Percentiles rank a stretch among this genome's conserved stretches.
These are phyloP conservation scores for Planiliza haematocheilus DNA, from an alignment of 2,113 vertebrate species.

Conservation along the genomic window DNA sequence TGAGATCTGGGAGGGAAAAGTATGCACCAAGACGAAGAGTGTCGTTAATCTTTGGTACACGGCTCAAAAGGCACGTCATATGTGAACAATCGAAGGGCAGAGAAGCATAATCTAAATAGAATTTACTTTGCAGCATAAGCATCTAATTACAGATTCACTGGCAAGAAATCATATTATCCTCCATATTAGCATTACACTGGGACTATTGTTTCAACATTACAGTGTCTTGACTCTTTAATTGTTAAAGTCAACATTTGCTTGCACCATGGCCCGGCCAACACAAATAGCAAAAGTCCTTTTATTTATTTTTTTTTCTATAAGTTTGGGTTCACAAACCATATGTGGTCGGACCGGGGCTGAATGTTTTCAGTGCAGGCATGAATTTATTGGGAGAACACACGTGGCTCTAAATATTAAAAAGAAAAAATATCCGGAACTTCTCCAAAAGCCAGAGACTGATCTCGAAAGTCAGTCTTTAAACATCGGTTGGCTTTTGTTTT, in stretches of 20 bases:
- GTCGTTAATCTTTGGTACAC: slow-evolving; percentile 27
- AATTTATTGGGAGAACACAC: slow-evolving; percentile 35
- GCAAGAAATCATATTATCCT: slow-evolving; percentile 1
- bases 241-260: slow-evolving; percentile 36
- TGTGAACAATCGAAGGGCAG: slow-evolving; percentile 24
- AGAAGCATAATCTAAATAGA: slow-evolving; percentile 8
- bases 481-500: slow-evolving; percentile 10
- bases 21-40: slow-evolving; percentile 17
- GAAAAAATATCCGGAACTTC: neutral
- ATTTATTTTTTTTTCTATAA: slow-evolving; percentile 26
- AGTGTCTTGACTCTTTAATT: slow-evolving; percentile 18
- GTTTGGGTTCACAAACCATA: slow-evolving; percentile 24
- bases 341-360: slow-evolving; percentile 31
- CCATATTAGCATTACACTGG: slow-evolving; percentile 14
- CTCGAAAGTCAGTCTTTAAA: slow-evolving; percentile 20
- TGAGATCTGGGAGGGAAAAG: slow-evolving; percentile 37
- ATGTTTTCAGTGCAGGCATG: slow-evolving; percentile 27
- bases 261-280: slow-evolving; percentile 27
- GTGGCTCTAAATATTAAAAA: slow-evolving; percentile 22
- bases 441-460: slow-evolving; percentile 39
- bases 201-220: slow-evolving; percentile 32
- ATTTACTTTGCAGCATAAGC: slow-evolving; percentile 14
- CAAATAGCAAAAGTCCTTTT: slow-evolving; percentile 37
- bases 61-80: slow-evolving; percentile 36
- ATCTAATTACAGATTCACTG: slow-evolving; percentile 22